Evolutionary conservation across 2,888 invertebrate species (phyloP), one percentile per base, ranked within the genome.

Genomic region (Andrena praecox): DNA sequence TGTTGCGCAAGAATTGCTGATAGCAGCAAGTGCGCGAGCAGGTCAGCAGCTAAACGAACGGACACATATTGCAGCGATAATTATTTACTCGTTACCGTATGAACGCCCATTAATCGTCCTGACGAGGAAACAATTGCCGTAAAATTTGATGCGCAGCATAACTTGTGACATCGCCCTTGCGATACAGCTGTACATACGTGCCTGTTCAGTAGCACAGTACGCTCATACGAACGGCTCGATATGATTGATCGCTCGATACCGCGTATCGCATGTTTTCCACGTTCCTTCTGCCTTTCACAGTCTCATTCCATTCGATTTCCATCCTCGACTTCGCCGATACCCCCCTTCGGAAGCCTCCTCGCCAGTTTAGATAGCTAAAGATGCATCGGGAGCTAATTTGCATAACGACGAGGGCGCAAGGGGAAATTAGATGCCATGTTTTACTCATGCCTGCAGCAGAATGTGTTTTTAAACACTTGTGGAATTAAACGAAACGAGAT

Each of bases 121-220:
- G 63, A 68, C 52, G 75, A 31, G 69, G 31, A 69, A 68, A 76
- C 75, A 54, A 69, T 52, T 69, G 29, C 54, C 31, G 63, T 56
- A 63, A 63, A 54, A 8, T 56, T 71, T 56, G 54, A 76, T 76
- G 24, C 29, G 12, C 29, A 35, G 33, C 48, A 20, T 31, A 63
- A 24, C 63, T 16, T 27, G 56, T 24, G 56, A 31, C 54, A 63
- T 63, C 56, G 62, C 33, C 31, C 70, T 54, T 48, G 24, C 27
- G 70, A 71, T 71, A 76, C 71, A 76, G 48, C 70, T 52, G 50
- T 60, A 10, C n/a, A 35, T 60, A 10, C n/a, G 33, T 42, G 33
- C 33, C 60, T 67, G 69, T 68, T 62, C 35, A 31, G 2, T 16
- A 0, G 20, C 54, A 33, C 29, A 2, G 59, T 16, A 7, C 42